phyloP scores from a whole-genome alignment of 2,888 invertebrate genomes.

The Oscheius myriophilus region DNA sequence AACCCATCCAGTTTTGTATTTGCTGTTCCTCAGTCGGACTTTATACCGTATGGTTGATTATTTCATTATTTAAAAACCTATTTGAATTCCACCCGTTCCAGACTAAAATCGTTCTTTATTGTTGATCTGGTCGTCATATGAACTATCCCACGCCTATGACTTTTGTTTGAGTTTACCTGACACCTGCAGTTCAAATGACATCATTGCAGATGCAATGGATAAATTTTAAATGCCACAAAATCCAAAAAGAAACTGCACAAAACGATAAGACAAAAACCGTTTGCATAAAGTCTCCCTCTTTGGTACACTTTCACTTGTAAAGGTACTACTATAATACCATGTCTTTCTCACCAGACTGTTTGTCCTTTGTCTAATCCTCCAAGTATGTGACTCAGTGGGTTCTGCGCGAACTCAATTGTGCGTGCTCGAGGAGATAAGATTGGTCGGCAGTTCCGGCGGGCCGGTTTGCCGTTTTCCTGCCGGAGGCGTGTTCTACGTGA shows the following conservation, averaged over 20 bases:
- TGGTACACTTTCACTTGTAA: too few species aligned
- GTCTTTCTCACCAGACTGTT: constrained; percentile 6
- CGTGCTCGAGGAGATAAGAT: constrained; percentile 28
- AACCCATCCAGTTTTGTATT: constrained; percentile 19
- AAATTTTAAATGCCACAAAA: too few species aligned
- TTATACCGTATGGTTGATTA: not conserved
- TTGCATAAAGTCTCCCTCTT: too few species aligned
- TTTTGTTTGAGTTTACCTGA: too few species aligned
- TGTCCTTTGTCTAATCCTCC: not conserved
- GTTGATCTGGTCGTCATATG: too few species aligned
- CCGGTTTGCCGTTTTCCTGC: constrained; percentile 31
- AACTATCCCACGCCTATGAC: too few species aligned
- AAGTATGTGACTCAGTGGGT: constrained; percentile 20
- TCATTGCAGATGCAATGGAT: too few species aligned
- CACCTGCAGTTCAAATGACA: too few species aligned
- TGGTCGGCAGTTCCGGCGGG: constrained; percentile 29
- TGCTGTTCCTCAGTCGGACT: constrained; percentile 13
- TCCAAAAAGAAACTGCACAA: too few species aligned
- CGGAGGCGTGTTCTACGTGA: constrained; percentile 23
- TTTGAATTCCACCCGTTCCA: too few species aligned
- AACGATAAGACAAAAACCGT: too few species aligned
- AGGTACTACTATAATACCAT: not conserved
- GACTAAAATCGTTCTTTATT: too few species aligned
- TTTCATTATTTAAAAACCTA: not conserved
- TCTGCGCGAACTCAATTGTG: constrained; percentile 23